Evolutionary conservation across 2,888 invertebrate species (phyloP), one percentile per base, ranked within the genome.

Genomic region (Andrena camellia): DNA sequence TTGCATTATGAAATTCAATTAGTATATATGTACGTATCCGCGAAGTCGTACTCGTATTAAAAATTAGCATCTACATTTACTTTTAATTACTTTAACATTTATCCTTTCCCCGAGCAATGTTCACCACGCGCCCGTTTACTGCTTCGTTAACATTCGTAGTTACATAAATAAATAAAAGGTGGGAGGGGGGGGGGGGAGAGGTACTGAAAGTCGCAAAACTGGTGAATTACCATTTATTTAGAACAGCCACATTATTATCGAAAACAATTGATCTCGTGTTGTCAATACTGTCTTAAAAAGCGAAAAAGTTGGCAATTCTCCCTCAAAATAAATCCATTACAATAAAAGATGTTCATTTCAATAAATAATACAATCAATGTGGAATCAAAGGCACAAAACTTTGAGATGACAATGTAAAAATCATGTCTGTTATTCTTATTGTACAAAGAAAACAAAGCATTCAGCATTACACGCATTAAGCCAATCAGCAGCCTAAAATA

Each of bases 311-410:
- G 83, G 71, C 70, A 76, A 76, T 81, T 82, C 72, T 75, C 69
- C 74, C 63, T 83, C 78, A 80, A 74, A 83, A 87, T 81, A 88
- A 78, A 83, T 67, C 54, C 76, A 83, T 86, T 87, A 81, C 86
- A 87, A 85, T 87, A 88, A 89, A 81, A 84, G 75, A 78, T 86
- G 85, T 85, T 88, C 83, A 73, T 84, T 85, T 89, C 88, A 90
- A 93, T 91, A 93, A 92, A 92, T 92, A 91, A 92, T 92, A 92
- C 91, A 91, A 89, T 91, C 90, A 91, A 89, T 90, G 89, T 89
- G 86, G 88, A 92, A 92, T 90, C 84, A 92, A 92, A 93, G 92
- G 92, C 92, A 93, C 93, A 89, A 91, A 93, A 92, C 89, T 92
- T 88, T 87, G 90, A 88, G 79, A 85, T 88, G 88, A 91, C 87